Conservation (phyloP, 1,140 invertebrate species). For the Episyrphus balteatus region DNA sequence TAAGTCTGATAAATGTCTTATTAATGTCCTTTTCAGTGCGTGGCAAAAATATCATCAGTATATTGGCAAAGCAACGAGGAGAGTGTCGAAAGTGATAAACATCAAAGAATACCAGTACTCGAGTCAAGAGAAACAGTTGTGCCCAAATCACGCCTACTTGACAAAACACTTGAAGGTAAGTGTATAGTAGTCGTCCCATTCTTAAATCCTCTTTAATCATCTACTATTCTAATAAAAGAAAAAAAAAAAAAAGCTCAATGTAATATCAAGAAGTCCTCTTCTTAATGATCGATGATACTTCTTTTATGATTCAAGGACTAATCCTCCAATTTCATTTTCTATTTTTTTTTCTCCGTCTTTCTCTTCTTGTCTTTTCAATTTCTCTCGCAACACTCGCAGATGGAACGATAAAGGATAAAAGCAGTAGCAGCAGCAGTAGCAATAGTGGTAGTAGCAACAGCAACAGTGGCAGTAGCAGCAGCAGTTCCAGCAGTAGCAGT, state of each 20-base stretch:
- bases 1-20: no score
- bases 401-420: constrained; percentile 3
- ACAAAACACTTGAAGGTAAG: constrained; percentile 30
- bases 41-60: constrained; percentile 71
- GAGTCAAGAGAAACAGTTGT: constrained; percentile 49
- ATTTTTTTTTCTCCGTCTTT: not conserved
- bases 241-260: not conserved
- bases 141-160: constrained; percentile 37
- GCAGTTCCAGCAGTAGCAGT: not conserved
- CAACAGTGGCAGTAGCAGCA: not conserved
- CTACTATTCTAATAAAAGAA: not conserved
- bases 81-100: constrained; percentile 59
- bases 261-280: no score
- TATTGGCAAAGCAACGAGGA: constrained; percentile 76
- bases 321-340: not conserved
- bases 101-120: constrained; percentile 50
- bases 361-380: no score
- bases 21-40: constrained; percentile 56
- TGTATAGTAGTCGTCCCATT: constrained; percentile 11
- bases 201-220: not conserved
- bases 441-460: constrained; percentile 1
- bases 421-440: not conserved
- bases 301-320: not conserved
- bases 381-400: not conserved
- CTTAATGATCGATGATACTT: not conserved